Evolutionary conservation across 2,113 vertebrate species (phyloP), one percentile per base, ranked within the genome.

Genomic region (Neolamprologus devosi): DNA sequence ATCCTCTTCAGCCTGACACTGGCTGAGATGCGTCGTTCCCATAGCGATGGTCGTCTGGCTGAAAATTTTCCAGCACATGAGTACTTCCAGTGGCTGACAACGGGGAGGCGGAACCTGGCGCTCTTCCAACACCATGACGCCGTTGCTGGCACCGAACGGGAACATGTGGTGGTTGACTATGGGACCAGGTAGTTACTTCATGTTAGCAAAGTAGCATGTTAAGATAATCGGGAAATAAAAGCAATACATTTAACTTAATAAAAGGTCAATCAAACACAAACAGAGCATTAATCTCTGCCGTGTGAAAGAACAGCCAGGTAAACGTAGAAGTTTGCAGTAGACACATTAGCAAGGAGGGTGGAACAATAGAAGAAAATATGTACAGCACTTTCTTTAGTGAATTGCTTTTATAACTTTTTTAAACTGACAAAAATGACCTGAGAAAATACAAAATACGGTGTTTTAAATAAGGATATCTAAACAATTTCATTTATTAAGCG

Each of bases 81-180:
- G 26, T 95, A 96, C 87, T 98, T 98, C 45, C 94, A 85, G 79
- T 86, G 93, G 17, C 94, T 99, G 88, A 97, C 95, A 53, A 95
- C 95, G 53, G 97, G 96, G 82, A 97, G 98, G 85, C 96, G 97
- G 65, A 98, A 96, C 88, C 87, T 99, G 40, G 98, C 96, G 11
- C 96, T 99, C 3, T 99, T 99, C 92, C 98, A 99, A 80, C 98
- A 99, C 88, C 98, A 99, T 13, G 98, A 99, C 53, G 98, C 97
- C 3, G 97, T 99, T 68, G 96, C 98, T n/a, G 98, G 98, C 88
- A 99, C 98, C 0, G 90, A 96, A 14, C 98, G 98, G 57, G 98
- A 98, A 17, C 97, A 96, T 89, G 98, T 99, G 4, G 97, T 98
- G 68, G 96, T 97, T 13, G 98, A 99, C 95, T 99, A 99, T 80